These are phyloP conservation scores for Synergus gifuensis DNA, from an alignment of 2,888 invertebrate genomes.

Conservation along the genomic window DNA sequence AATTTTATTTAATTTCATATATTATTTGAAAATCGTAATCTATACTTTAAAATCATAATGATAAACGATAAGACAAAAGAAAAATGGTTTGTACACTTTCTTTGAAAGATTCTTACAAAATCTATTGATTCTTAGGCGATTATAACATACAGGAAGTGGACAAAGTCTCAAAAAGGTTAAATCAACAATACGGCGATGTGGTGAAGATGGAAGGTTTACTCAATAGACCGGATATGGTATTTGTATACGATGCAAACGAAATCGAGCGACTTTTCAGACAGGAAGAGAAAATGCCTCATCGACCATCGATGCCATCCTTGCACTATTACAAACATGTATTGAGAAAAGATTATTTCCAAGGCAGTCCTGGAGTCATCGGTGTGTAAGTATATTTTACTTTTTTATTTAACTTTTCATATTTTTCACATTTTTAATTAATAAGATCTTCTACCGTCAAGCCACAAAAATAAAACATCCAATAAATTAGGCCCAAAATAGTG, in stretches of 20 bases:
- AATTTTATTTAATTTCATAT: no score
- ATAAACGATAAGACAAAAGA: not conserved
- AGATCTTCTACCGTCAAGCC: no score
- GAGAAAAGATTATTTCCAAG: slow-evolving; percentile 84
- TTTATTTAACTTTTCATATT: not conserved
- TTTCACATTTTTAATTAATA: not conserved
- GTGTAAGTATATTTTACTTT: slow-evolving; percentile 80
- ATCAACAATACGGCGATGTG: slow-evolving; percentile 83
- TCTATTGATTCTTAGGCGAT: slow-evolving; percentile 77
- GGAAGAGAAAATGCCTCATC: slow-evolving; percentile 84
- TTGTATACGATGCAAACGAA: slow-evolving; percentile 85
- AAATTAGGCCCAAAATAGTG: no score
- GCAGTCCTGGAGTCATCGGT: slow-evolving; percentile 85
- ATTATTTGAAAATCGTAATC: no score
- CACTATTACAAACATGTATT: slow-evolving; percentile 86
- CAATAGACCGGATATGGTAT: slow-evolving; percentile 87
- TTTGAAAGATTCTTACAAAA: not conserved
- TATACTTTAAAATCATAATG: not conserved
- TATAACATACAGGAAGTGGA: slow-evolving; percentile 84
- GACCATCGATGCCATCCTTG: slow-evolving; percentile 87
- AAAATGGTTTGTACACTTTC: not conserved
- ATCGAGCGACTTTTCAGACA: slow-evolving; percentile 85
- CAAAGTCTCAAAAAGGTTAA: slow-evolving; percentile 81
- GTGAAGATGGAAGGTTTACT: slow-evolving; percentile 84
- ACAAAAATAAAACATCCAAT: no score